These are phyloP conservation scores for Uropsilus gracilis DNA, from an alignment of 2,113 vertebrate genomes.

Conservation along the genomic window DNA sequence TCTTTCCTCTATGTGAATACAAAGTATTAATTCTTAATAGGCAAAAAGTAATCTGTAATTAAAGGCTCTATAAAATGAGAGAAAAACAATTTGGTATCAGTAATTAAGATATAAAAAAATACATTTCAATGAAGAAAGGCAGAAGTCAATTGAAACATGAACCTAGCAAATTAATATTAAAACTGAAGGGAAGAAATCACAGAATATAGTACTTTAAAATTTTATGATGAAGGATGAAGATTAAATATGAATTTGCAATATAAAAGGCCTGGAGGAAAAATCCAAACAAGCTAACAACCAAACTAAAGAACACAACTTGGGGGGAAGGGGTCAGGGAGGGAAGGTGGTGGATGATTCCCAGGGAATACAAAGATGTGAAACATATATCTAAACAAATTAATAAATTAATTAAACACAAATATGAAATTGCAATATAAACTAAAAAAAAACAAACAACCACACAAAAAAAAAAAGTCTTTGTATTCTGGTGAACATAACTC, in stretches of 20 bases:
- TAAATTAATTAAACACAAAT: neutral
- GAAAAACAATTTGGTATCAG: neutral
- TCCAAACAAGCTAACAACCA: no score
- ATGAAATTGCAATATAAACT: neutral
- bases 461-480: neutral
- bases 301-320: no score
- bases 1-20: neutral
- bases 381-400: no score
- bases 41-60: constrained; percentile 23
- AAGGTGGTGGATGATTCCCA: no score
- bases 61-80: constrained; percentile 34
- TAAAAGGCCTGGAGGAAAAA: no score
- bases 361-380: neutral
- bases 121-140: constrained; percentile 21
- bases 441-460: neutral
- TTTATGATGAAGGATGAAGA: constrained; percentile 23
- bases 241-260: neutral
- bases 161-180: constrained; percentile 27
- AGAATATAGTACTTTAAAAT: neutral
- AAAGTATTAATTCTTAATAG: constrained; percentile 26
- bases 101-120: constrained; percentile 24
- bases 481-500: neutral
- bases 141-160: neutral
- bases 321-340: no score
- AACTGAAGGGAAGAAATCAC: neutral